Conservation (phyloP, 2,113 vertebrate species). For the Columba livia region DNA sequence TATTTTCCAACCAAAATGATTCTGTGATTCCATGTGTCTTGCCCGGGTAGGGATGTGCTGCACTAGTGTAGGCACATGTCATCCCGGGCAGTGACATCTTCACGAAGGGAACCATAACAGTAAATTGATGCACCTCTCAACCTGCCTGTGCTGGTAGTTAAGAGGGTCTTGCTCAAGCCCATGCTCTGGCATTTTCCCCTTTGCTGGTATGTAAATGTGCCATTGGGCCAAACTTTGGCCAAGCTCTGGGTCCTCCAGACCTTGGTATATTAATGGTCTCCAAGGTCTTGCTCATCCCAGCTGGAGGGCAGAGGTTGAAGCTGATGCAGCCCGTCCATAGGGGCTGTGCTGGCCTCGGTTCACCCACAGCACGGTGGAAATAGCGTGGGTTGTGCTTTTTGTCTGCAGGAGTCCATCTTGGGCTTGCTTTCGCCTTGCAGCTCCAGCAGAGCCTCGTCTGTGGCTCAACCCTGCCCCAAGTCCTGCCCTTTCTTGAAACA, state of each 20-base stretch:
- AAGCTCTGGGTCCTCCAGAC: not conserved
- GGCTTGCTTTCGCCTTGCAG: not conserved
- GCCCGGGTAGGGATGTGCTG: not conserved
- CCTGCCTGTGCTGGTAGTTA: not conserved
- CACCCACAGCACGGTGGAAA: not conserved
- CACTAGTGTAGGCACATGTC: not conserved
- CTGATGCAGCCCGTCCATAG: not conserved
- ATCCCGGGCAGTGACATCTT: not conserved
- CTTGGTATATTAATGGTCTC: not conserved
- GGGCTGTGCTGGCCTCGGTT: not conserved
- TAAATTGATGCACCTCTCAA: not conserved
- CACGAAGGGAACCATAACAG: accelerated
- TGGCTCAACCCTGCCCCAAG: not conserved
- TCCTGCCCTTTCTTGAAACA: not conserved
- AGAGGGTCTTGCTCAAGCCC: not conserved
- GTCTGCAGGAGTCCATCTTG: not conserved
- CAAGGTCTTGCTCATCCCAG: not conserved
- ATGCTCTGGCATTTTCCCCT: not conserved
- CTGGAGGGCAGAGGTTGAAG: not conserved
- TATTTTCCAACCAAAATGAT: no score
- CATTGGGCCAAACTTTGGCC: not conserved
- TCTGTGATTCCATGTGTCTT: no score
- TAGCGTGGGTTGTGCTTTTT: not conserved
- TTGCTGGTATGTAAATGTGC: not conserved
- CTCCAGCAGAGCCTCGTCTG: not conserved